A percentile compares a stretch with the other conserved stretches of the same genome.
Conservation (phyloP, 2,113 vertebrate genomes). For the Varanus salvator region DNA sequence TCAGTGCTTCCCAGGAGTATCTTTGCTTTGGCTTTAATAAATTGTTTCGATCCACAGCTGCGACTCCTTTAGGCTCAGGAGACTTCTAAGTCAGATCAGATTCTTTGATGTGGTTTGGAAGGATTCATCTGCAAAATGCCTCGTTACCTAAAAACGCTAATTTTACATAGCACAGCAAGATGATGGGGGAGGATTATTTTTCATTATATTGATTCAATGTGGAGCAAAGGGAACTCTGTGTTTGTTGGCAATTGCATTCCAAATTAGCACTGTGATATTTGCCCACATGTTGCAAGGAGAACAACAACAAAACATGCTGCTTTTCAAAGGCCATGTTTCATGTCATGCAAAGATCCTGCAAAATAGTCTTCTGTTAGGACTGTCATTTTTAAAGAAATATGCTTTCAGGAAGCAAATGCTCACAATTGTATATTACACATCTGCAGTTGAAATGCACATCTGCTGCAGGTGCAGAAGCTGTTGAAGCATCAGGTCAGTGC, state of each 20-base stretch:
- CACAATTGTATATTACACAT: background rate
- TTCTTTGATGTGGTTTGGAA: slow-evolving; percentile 47
- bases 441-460: background rate
- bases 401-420: background rate
- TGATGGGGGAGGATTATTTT: background rate
- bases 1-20: slow-evolving; percentile 18
- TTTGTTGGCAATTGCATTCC: background rate
- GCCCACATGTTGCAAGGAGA: background rate
- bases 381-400: background rate
- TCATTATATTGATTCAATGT: slow-evolving; percentile 30
- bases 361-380: background rate
- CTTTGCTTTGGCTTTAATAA: slow-evolving; percentile 46
- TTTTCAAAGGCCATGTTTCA: background rate
- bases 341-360: background rate
- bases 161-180: slow-evolving; percentile 37
- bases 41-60: slow-evolving; percentile 24
- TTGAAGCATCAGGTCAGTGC: background rate
- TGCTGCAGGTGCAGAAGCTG: background rate
- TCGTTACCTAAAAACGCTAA: slow-evolving; percentile 32
- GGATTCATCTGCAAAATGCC: slow-evolving; percentile 35
- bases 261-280: background rate
- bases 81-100: slow-evolving; percentile 7
- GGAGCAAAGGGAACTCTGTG: background rate
- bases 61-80: slow-evolving; percentile 1
- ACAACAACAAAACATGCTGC: background rate